phyloP scores from a whole-genome alignment of 2,888 invertebrate genomes.

The Boloria euphrosyne region DNA sequence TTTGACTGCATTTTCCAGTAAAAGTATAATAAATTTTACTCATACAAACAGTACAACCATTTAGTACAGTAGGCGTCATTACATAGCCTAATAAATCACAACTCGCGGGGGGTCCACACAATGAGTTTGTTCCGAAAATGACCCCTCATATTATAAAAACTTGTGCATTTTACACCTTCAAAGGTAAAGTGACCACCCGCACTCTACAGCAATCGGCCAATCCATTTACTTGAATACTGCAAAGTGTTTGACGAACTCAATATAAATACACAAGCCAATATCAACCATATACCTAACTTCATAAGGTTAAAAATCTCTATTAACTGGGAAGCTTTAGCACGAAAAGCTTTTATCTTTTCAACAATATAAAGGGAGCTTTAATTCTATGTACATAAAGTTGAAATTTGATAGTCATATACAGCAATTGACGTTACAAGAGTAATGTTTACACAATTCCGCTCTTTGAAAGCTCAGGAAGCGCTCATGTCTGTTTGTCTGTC shows the following conservation, averaged over 20 bases:
- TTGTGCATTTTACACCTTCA: conserved; percentile 41
- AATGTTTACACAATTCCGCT: conserved; percentile 47
- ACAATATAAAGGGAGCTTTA: conserved; percentile 21
- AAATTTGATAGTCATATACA: not conserved
- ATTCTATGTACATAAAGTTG: not conserved
- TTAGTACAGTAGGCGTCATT: not conserved
- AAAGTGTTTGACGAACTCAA: conserved; percentile 40
- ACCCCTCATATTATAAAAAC: conserved; percentile 40
- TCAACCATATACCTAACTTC: not conserved
- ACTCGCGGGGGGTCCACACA: conserved; percentile 37
- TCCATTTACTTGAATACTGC: conserved; percentile 46
- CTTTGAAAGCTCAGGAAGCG: conserved; percentile 47
- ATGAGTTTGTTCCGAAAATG: conserved; percentile 35
- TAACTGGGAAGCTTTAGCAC: not conserved
- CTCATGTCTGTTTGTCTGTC: conserved; percentile 46
- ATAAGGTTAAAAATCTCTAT: conserved; percentile 17
- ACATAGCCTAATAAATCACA: conserved; percentile 29
- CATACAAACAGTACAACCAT: not conserved
- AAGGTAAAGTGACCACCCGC: conserved; percentile 47
- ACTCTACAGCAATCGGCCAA: conserved; percentile 46
- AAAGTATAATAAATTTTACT: no score
- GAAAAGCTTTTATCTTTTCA: conserved; percentile 33
- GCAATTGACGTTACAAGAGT: conserved; percentile 39
- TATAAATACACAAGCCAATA: conserved; percentile 5
- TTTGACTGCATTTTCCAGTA: not conserved